Base-by-base conservation (phyloP, 2,113 vertebrate species). In the Malaclemys terrapin region DNA sequence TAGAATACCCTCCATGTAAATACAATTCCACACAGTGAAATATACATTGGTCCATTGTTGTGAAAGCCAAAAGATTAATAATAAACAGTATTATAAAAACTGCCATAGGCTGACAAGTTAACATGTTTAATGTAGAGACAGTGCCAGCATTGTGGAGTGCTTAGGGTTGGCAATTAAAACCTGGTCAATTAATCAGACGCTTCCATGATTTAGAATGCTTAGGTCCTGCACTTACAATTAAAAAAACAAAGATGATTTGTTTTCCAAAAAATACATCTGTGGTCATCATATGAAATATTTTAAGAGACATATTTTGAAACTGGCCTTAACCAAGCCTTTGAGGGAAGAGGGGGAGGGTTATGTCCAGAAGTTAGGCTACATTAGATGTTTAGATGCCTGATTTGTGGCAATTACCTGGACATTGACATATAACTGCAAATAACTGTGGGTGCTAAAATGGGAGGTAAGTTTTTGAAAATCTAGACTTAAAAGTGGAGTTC, bases 111-210 rank as follows among this genome's bases (percentile, higher is more conserved):
- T 4, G 4, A 72, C 0, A 12, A 59, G 49, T 54, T 76, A 86
- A 1, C 6, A 81, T 17, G 1, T 1, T 14, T 65, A 53, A 87
- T 88, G 6, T 5, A 57, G 49, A 79, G 29, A 45, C 3, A 65
- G 5, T 45, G 2, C 1, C 62, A 84, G 84, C 4, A n/a, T 5
- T 82, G 90, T 20, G 81, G 24, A 91, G 45, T 24, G 53, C 6
- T 49, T 47, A 56, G 10, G 27, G 1, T 57, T 82, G 80, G 1
- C 1, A 72, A 82, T 88, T 92, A n/a, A 69, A 93, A 88, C 1
- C 0, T 84, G 1, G 1, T 3, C 3, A 45, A 1, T 42, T 59
- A 75, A 14, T 85, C 11, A 80, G 4, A 31, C 38, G 5, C 3
- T 38, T 78, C 84, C 59, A 56, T 29, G n/a, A 59, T 83, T 91